These are phyloP conservation scores for Chaetoderma sp. DNA, from an alignment of 2,888 invertebrate genomes.

Conservation along the genomic window DNA sequence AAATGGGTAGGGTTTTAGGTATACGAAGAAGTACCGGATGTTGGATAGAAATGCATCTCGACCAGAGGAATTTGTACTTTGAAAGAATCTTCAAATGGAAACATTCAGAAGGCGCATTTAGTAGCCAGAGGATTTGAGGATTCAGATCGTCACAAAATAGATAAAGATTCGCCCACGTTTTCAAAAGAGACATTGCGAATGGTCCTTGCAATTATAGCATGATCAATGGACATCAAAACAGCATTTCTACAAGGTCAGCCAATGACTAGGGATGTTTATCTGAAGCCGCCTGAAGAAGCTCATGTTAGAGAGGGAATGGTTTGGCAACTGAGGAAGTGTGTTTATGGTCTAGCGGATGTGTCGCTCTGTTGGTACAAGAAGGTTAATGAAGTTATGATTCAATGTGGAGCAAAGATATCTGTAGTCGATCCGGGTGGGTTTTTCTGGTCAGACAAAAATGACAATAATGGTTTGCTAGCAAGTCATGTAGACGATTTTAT, in stretches of 20 bases:
- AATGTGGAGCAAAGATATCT: background rate
- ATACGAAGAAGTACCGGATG: slow-evolving; percentile 11
- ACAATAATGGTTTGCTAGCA: background rate
- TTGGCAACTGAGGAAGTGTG: background rate
- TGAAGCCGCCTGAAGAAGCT: background rate
- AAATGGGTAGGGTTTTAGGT: too few relatives aligned
- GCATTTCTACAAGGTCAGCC: slow-evolving; percentile 8
- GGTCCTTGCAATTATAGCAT: slow-evolving; percentile 17
- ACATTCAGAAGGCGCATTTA: slow-evolving; percentile 9
- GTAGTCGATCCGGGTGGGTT: background rate
- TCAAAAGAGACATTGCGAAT: slow-evolving; percentile 5
- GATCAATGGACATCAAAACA: slow-evolving; percentile 22
- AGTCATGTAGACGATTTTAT: slow-evolving; percentile 1
- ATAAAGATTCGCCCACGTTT: slow-evolving; percentile 10
- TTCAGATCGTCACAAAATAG: too few relatives aligned
- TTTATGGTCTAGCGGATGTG: background rate
- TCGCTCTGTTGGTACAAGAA: background rate
- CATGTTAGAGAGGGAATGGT: background rate
- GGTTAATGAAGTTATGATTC: background rate
- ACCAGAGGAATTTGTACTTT: slow-evolving; percentile 28
- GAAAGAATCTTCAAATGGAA: background rate
- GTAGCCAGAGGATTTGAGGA: slow-evolving; percentile 23
- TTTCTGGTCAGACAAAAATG: background rate
- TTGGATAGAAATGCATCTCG: slow-evolving; percentile 25
- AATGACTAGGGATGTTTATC: background rate